Evolutionary conservation across 2,113 vertebrate genomes (phyloP).

Genomic region (Lepisosteus osseus): DNA sequence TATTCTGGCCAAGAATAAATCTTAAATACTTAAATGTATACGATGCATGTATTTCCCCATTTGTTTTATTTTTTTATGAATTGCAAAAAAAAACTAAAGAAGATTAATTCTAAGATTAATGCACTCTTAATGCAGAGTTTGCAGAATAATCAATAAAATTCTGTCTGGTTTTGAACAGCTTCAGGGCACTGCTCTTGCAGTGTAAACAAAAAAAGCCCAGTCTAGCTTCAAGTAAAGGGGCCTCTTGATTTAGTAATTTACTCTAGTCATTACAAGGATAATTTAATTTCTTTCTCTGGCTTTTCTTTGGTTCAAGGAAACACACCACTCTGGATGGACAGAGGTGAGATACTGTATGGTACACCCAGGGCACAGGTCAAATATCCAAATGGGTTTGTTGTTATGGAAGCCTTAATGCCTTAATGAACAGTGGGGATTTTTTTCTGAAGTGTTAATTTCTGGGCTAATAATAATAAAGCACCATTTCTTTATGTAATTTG

Average conservation of each 20-base stretch:
- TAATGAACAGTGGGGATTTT: slow-evolving; percentile 23
- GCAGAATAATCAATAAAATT: slow-evolving; percentile 25
- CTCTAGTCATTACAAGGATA: background rate
- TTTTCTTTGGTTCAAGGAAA: background rate
- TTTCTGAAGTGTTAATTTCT: slow-evolving; percentile 25
- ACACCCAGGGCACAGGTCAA: slow-evolving; percentile 10
- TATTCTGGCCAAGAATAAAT: slow-evolving; percentile 6
- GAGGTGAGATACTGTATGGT: background rate
- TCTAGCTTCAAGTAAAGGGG: background rate
- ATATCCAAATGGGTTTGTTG: slow-evolving; percentile 32
- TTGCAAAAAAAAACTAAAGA: slow-evolving; percentile 32
- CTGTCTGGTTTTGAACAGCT: slow-evolving; percentile 7
- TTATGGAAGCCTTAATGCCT: slow-evolving; percentile 34
- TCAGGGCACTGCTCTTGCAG: slow-evolving; percentile 6
- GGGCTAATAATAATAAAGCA: slow-evolving; percentile 27
- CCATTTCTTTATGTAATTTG: too few relatives aligned
- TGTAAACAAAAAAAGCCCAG: slow-evolving; percentile 9
- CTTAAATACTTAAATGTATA: background rate
- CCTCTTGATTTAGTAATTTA: slow-evolving; percentile 10
- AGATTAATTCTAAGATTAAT: slow-evolving; percentile 31
- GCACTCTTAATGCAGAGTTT: slow-evolving; percentile 16
- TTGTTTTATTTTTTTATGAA: slow-evolving; percentile 24
- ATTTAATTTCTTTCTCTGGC: slow-evolving; percentile 13
- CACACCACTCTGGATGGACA: background rate
- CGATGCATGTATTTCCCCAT: background rate